phyloP scores from a whole-genome alignment of 2,797 vertebrate species.

The Lutra lutra region DNA sequence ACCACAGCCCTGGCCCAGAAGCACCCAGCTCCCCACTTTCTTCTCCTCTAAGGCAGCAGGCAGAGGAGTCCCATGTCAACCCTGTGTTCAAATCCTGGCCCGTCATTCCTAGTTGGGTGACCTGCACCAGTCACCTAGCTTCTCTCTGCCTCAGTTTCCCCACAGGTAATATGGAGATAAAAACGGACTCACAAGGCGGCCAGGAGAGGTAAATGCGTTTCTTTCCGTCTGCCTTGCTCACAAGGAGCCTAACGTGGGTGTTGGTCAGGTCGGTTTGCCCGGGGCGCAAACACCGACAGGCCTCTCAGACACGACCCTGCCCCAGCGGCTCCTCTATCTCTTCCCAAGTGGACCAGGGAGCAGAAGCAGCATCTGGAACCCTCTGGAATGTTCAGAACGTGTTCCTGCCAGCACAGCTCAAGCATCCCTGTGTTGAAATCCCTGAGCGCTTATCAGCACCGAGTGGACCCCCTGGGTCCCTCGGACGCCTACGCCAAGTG shows the following conservation, averaged over 20 bases:
- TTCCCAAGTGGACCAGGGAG: not conserved
- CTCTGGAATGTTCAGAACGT: not conserved
- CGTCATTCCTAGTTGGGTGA: not conserved
- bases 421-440: accelerated
- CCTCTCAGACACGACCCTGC: not conserved
- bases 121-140: not conserved
- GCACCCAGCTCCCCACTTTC: not conserved
- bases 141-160: not conserved
- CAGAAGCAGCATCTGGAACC: not conserved
- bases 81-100: not conserved
- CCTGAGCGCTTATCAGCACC: not conserved
- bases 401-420: not conserved
- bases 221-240: accelerated
- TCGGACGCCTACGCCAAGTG: too few species aligned
- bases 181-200: accelerated
- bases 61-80: too few species aligned
- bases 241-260: accelerated
- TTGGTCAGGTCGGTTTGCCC: accelerated
- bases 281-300: accelerated
- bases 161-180: not conserved
- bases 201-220: accelerated
- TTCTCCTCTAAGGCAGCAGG: not conserved
- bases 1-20: accelerated
- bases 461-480: not conserved
- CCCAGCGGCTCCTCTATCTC: accelerated